Evolutionary conservation across 2,797 vertebrate genomes (phyloP).

Genomic region (Silurus aristotelis): DNA sequence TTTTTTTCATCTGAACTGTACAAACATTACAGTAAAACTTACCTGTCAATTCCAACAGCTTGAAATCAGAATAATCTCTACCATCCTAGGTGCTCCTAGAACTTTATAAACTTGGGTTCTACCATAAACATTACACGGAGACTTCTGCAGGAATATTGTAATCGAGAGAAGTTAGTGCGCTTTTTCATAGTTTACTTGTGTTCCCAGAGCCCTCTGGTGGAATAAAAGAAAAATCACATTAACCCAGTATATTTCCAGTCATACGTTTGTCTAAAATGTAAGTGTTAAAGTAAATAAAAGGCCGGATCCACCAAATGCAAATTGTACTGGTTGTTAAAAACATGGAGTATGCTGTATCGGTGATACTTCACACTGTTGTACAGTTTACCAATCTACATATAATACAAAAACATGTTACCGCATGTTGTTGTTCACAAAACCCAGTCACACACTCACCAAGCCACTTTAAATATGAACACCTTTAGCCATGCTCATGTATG

Average conservation of each 20-base stretch:
- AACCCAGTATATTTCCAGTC: background rate
- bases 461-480: background rate
- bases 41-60: background rate
- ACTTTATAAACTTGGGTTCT: background rate
- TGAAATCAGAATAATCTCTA: background rate
- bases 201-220: slow-evolving; percentile 20
- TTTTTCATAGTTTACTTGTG: background rate
- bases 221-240: background rate
- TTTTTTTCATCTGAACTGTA: no score
- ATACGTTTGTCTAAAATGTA: background rate
- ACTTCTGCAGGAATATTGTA: background rate
- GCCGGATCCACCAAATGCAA: background rate
- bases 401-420: background rate
- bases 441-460: background rate
- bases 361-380: background rate
- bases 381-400: background rate
- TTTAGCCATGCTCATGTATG: background rate
- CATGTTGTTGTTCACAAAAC: background rate
- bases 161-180: background rate
- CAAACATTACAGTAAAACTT: background rate
- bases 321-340: background rate
- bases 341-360: background rate
- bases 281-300: background rate
- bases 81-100: background rate
- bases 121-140: background rate